These are phyloP conservation scores for Sialia sialis DNA, from an alignment of 2,113 vertebrate genomes.

Conservation along the genomic window DNA sequence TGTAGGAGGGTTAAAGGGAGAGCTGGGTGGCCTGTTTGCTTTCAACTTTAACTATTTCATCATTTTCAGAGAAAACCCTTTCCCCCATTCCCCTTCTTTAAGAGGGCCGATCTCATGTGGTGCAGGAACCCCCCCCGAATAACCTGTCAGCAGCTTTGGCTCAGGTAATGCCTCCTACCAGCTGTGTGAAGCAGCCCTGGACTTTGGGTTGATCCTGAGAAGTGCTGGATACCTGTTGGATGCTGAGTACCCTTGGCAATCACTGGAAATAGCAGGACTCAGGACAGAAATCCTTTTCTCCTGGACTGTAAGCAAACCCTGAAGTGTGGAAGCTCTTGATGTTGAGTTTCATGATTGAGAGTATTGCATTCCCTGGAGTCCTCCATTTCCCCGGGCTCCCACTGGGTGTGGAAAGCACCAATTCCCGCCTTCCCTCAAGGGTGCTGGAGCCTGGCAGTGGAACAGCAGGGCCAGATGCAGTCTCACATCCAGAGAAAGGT, in stretches of 20 bases:
- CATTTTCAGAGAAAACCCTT: neutral
- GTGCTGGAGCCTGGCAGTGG: neutral
- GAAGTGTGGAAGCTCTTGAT: neutral
- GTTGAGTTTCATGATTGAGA: neutral
- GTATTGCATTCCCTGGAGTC: neutral
- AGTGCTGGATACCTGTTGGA: neutral
- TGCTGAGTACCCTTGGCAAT: neutral
- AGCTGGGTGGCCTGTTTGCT: conserved; percentile 33
- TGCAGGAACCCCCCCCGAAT: neutral
- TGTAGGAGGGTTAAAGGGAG: conserved; percentile 38
- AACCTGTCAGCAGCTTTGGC: neutral
- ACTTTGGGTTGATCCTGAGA: neutral
- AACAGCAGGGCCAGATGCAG: neutral
- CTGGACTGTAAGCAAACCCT: neutral
- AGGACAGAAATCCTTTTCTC: neutral
- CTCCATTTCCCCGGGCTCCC: neutral
- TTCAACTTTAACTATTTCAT: conserved; percentile 30
- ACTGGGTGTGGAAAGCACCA: neutral
- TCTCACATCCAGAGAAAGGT: neutral
- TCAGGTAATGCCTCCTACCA: neutral
- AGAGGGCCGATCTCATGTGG: rapidly evolving
- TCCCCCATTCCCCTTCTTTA: neutral
- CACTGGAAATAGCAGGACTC: rapidly evolving
- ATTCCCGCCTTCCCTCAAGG: neutral
- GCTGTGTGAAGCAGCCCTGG: neutral